These are phyloP conservation scores for Coryphaenoides rupestris DNA, from an alignment of 2,113 vertebrate genomes.

Conservation along the genomic window DNA sequence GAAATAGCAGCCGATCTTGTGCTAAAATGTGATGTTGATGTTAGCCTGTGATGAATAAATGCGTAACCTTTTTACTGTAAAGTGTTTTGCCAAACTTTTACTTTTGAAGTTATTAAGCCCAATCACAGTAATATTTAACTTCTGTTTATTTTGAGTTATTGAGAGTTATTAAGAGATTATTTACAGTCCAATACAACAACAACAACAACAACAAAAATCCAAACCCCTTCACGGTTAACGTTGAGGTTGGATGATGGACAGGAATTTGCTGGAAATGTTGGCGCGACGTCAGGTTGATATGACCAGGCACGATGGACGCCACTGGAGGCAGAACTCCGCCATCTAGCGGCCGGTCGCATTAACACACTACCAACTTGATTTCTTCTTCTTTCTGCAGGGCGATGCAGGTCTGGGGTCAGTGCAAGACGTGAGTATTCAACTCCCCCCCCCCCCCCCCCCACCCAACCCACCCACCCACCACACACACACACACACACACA, in stretches of 20 bases:
- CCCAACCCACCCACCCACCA: no score
- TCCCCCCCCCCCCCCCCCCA: no score
- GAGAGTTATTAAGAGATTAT: no score
- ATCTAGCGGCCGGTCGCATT: conserved; percentile 58
- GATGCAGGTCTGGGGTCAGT: conserved; percentile 62
- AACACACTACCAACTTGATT: conserved; percentile 22
- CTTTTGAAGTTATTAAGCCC: neutral
- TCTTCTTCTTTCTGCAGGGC: conserved; percentile 70
- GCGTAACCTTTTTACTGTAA: neutral
- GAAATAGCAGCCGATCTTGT: no score
- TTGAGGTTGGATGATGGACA: conserved; percentile 14
- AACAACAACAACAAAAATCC: conserved; percentile 1
- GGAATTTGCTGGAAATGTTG: conserved; percentile 12
- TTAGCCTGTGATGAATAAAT: neutral
- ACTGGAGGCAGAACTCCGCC: conserved; percentile 53
- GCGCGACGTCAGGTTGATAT: conserved; percentile 2
- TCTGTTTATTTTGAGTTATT: no score
- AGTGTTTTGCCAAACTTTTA: neutral
- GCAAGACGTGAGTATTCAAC: conserved; percentile 72
- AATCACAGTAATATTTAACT: no score
- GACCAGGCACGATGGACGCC: conserved; percentile 7
- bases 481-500: no score
- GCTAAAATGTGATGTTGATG: neutral
- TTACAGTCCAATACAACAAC: no score
- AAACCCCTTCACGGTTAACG: neutral